Evolutionary conservation across 2,888 invertebrate genomes (phyloP), one percentile per base, ranked within the genome.

Genomic region (Patella pellucida): DNA sequence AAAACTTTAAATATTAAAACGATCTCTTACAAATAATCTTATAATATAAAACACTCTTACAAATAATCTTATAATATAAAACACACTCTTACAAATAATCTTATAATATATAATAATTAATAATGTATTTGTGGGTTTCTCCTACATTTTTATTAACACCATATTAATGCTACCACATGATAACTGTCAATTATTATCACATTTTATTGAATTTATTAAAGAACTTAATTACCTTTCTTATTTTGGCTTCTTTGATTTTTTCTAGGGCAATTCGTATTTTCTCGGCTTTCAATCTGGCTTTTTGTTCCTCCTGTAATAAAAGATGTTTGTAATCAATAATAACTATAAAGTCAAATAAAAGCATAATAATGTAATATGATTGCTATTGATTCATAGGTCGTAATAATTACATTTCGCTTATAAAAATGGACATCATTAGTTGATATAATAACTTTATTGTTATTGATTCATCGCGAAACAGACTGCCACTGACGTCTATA

Each of bases 231-330:
- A 92, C 91, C 90, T 92, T 96, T 91, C 97, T 95, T 68, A 98
- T 95, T 88, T 96, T 96, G 11, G 98, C 97, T 90, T 97, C 97
- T 83, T 96, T 95, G 93, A 99, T 96, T 91, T 99, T 98, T 91
- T 98, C 98, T 91, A 99, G 92, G 0, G 99, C 99, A 91, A 98
- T 93, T 83, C 97, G 95, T 86, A 99, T 99, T 92, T 99, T 98
- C 90, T 97, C 97, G 7, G 97, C 97, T 92, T 92, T 92, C 73
- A 89, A 76, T 89, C 94, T 94, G 84, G 95, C 94, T 79, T 94
- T 94, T 81, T 94, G 94, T 89, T 95, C 95, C 93, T 90, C 90
- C 91, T 89, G 84, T 31, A 83, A 84, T 51, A 52, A 70, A 52
- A 52, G 54, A 71, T 71, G 27, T 41, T 41, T 41, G 41, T 41